Conservation (phyloP, 2,888 invertebrate species). For the Acleris holmiana region DNA sequence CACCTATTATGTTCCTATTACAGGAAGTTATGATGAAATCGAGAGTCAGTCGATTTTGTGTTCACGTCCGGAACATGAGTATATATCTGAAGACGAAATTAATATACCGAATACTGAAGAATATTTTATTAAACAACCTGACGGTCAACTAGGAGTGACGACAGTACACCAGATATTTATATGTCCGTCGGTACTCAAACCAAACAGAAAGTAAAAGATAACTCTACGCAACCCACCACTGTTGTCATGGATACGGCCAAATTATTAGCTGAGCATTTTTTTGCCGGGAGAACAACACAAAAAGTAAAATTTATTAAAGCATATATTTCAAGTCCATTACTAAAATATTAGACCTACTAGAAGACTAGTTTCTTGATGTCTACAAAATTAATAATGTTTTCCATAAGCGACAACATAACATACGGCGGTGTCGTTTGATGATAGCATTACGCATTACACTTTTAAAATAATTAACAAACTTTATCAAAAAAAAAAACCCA, state of each 20-base stretch:
- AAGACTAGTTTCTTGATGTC: too few species aligned
- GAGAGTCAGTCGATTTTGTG: too few species aligned
- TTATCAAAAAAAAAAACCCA: too few species aligned
- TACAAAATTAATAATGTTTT: too few species aligned
- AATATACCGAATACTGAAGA: constrained; percentile 1
- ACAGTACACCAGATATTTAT: neutral
- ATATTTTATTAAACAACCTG: neutral
- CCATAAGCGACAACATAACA: too few species aligned
- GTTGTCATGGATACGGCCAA: neutral
- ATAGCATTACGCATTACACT: too few species aligned
- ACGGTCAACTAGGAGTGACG: neutral
- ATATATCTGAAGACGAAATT: constrained; percentile 1
- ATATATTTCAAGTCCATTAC: constrained; percentile 1
- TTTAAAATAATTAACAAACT: too few species aligned
- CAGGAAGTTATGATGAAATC: too few species aligned
- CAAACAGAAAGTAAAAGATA: neutral
- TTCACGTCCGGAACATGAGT: too few species aligned
- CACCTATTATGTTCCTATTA: too few species aligned
- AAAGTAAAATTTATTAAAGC: neutral
- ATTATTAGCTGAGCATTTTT: neutral
- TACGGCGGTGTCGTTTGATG: too few species aligned
- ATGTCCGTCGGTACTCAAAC: constrained; percentile 1
- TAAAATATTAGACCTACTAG: constrained; percentile 5
- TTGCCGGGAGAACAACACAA: neutral
- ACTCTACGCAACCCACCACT: neutral